Evolutionary conservation across 2,113 vertebrate species (phyloP).

Genomic region (Bos indicus): DNA sequence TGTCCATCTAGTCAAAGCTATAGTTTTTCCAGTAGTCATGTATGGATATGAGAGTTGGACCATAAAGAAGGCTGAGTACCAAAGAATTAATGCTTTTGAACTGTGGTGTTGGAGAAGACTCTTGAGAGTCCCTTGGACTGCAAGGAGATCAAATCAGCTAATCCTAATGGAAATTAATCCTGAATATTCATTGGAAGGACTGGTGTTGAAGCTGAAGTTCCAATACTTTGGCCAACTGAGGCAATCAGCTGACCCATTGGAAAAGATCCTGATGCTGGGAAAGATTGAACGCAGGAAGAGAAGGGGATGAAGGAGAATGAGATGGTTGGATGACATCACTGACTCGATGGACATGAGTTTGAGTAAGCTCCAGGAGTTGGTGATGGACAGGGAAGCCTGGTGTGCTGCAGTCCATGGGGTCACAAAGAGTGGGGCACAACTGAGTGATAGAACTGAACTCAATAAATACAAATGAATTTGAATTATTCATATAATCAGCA

Average conservation of each 20-base stretch:
- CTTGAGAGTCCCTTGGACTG: neutral
- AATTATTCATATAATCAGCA: neutral
- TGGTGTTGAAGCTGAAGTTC: neutral
- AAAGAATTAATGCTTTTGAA: neutral
- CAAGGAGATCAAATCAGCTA: neutral
- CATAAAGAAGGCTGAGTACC: neutral
- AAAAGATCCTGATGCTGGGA: neutral
- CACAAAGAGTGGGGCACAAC: neutral
- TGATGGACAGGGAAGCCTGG: neutral
- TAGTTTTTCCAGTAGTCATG: neutral
- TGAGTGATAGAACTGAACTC: neutral
- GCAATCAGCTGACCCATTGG: accelerated
- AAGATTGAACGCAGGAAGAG: neutral
- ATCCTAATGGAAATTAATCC: neutral
- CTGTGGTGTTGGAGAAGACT: neutral
- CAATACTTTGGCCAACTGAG: neutral
- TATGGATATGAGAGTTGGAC: neutral
- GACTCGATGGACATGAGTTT: neutral
- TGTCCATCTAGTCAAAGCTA: neutral
- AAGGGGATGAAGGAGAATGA: neutral
- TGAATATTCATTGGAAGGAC: neutral
- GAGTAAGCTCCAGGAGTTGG: neutral
- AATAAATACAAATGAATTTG: neutral
- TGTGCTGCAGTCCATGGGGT: neutral
- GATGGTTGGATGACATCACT: neutral